phyloP scores from a whole-genome alignment of 2,113 vertebrate species.

The Colistium nudipinnis region DNA sequence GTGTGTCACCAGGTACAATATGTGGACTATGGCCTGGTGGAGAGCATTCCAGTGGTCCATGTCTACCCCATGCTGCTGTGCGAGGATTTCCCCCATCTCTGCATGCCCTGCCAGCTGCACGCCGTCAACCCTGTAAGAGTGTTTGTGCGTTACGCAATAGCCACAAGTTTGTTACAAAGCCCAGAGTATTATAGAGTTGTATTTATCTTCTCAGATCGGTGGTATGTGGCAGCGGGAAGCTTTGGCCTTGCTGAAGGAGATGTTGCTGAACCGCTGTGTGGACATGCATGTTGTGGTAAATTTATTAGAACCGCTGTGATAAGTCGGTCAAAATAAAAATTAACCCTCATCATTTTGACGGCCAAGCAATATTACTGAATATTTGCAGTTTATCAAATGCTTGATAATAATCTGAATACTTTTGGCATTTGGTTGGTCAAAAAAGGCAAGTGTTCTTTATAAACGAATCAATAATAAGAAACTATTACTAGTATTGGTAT shows the following conservation, averaged over 20 bases:
- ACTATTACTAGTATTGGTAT: not conserved
- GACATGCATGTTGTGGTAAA: slow-evolving; percentile 86
- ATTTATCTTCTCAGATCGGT: slow-evolving; percentile 87
- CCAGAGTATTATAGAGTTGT: no score
- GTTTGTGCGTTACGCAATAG: not conserved
- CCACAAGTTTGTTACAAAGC: not conserved
- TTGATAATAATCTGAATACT: no score
- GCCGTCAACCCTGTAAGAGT: slow-evolving; percentile 83
- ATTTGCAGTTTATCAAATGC: no score
- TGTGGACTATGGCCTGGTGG: slow-evolving; percentile 87
- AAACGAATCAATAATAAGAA: no score
- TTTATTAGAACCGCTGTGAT: no score
- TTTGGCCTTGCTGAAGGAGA: slow-evolving; percentile 84
- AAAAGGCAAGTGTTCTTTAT: no score
- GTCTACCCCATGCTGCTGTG: slow-evolving; percentile 88
- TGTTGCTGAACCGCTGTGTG: slow-evolving; percentile 86
- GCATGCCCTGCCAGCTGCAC: slow-evolving; percentile 88
- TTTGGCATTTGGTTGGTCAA: not conserved
- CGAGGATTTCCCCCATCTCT: slow-evolving; percentile 86
- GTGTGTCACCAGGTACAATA: slow-evolving; percentile 82
- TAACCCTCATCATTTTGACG: no score
- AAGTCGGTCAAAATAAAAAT: no score
- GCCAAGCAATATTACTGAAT: no score
- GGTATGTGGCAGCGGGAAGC: slow-evolving; percentile 88
- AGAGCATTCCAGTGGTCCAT: slow-evolving; percentile 90